Percentiles rank a stretch among this genome's conserved stretches.
phyloP scores from a whole-genome alignment of 2,888 invertebrate genomes.

The Cheiracanthium punctorium region DNA sequence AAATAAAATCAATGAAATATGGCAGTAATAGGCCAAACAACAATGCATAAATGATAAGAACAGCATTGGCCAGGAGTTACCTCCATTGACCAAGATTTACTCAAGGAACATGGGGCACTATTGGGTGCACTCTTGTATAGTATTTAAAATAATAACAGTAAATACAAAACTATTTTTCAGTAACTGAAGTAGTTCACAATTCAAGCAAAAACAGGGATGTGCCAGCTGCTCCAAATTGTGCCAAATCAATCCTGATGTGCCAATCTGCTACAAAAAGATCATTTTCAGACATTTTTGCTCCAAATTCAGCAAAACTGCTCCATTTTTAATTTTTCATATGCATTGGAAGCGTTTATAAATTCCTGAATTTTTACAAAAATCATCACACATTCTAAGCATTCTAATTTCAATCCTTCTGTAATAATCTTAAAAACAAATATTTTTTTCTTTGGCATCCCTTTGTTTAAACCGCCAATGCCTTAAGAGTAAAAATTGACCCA shows the following conservation, averaged over 20 bases:
- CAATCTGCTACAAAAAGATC: too few relatives aligned
- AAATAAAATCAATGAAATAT: constrained; percentile 6
- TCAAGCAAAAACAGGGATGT: constrained; percentile 1
- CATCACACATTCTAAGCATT: too few relatives aligned
- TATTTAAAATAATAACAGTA: constrained; percentile 3
- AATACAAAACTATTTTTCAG: constrained; percentile 10
- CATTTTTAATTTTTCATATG: too few relatives aligned
- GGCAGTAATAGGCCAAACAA: not conserved
- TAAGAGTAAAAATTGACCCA: too few relatives aligned
- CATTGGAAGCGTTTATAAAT: too few relatives aligned
- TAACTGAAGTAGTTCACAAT: not conserved
- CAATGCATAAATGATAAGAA: not conserved
- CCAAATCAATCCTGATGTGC: too few relatives aligned
- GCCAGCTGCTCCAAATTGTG: not conserved
- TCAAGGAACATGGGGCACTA: not conserved
- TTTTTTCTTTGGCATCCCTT: too few relatives aligned
- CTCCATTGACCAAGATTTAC: constrained; percentile 4
- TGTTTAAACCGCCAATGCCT: too few relatives aligned
- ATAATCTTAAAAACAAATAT: too few relatives aligned
- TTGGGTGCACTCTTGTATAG: not conserved
- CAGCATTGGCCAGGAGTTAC: constrained; percentile 5
- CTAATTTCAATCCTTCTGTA: too few relatives aligned
- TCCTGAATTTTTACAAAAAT: too few relatives aligned
- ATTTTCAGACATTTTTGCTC: not conserved
- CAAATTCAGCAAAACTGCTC: too few relatives aligned